Base-by-base conservation (phyloP, 1,140 invertebrate species). In the Drosophila auraria region DNA sequence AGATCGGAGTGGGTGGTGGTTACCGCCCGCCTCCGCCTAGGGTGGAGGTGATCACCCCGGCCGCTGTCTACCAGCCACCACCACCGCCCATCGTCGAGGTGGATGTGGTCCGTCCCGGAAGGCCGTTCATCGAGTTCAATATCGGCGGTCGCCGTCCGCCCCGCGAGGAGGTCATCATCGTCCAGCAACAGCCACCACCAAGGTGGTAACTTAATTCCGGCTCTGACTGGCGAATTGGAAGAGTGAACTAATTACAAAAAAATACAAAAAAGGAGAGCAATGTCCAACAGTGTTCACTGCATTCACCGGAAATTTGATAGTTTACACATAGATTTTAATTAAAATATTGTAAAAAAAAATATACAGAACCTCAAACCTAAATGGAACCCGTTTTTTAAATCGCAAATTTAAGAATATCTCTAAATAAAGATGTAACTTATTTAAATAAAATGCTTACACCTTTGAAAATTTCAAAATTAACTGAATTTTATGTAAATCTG, bases 111-210 rank as follows among this genome's bases (percentile, higher is more conserved):
- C 87, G 70, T 3, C 87, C 87, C 17, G 56, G 56, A n/a, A 69
- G 80, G 11, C 87, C 87, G 3, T 56, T 90, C 45, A 90, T 90
- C 40, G 87, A 90, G 56, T 80, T 90, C 70, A 80, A 91, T 45
- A 81, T 90, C 30, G 87, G 87, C 3, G 80, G 87, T 12, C 80
- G 82, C 14, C 82, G 78, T 17, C 86, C 82, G 2, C 83, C 83
- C 15, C 69, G 73, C 2, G 84, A 90, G 76, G 86, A 90, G 58
- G 42, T 90, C 45, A 66, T 90, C 62, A 65, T 90, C n/a, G 86
- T 90, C 17, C 65, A 83, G 54, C 81, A 90, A 71, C 82, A 57
- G 0, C 84, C 78, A 8, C 77, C 76, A 44, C 78, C 86, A 56
- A 82, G 82, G 50, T 89, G 84, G 84, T 89, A 74, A 57, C 54